Base-by-base conservation (phyloP, 2,797 vertebrate species). In the Dicrostonyx torquatus region DNA sequence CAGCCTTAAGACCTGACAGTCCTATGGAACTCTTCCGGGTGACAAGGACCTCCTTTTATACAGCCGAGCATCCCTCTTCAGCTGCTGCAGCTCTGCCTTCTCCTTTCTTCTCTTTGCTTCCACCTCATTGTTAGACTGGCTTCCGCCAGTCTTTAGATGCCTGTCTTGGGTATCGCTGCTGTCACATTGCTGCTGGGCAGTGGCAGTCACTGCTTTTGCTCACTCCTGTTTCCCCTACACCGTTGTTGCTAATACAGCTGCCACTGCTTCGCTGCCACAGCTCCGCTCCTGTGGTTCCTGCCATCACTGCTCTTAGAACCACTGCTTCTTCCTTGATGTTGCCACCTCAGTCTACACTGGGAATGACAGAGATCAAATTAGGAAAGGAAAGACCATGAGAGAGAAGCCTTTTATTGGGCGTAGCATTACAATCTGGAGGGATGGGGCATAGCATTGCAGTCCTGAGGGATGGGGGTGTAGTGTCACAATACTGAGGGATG, bases 371-470 rank as follows among this genome's bases (percentile, higher is more conserved):
- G 68, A 43, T 58, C 48, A 72, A 73, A 31, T 2, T 43, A 31
- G 53, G 68, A 7, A 31, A 73, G n/a, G 8, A 55, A 73, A 73
- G 11, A 40, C 10, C 68, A 22, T 7, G 26, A 82, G 55, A n/a
- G 10, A 20, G 85, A 34, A 40, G 85, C n/a, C 68, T 20, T 73
- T 55, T 18, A 2, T 43, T 73, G n/a, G 50, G 17, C 13, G 1
- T 55, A 13, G 5, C 10, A 20, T 29, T 31, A 11, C 1, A 55
- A 1, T 72, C 48, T 2, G 0, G 62, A 40, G n/a, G 34, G 48
- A 31, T 17, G 24, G 15, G 24, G 9, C 37, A 48, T 13, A 55
- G 18, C 17, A 20, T 55, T 58, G 6, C 18, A 58, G 6, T 58
- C 55, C 55, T 7, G 6, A 58, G 55, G 55, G 6, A 58, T 58